Conservation (phyloP, 2,888 invertebrate species). For the Nomada hirtipes region DNA sequence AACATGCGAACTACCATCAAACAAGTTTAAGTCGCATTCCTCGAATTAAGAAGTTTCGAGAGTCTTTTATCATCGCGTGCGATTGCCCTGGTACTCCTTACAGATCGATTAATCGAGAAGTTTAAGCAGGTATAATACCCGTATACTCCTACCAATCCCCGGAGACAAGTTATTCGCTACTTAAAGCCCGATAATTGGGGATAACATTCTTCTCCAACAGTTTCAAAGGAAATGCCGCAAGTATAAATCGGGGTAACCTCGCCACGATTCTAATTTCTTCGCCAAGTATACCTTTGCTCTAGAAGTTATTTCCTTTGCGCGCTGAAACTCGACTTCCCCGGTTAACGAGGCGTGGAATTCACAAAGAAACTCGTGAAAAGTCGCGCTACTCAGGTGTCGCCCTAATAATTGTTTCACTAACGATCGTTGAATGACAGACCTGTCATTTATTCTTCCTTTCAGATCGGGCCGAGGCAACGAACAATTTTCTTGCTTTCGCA, state of each 20-base stretch:
- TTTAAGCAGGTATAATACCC: not conserved
- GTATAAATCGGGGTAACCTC: too few species aligned
- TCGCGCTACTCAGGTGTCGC: not conserved
- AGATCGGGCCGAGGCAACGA: constrained; percentile 29
- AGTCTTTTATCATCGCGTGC: constrained; percentile 5
- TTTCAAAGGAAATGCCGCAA: too few species aligned
- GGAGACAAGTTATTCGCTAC: not conserved
- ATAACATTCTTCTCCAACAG: too few species aligned
- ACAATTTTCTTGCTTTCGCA: not conserved
- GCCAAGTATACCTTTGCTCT: not conserved
- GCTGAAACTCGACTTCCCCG: not conserved
- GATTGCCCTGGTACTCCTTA: not conserved
- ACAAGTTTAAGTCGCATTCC: not conserved
- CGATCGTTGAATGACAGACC: constrained; percentile 11
- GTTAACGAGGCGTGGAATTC: constrained; percentile 12
- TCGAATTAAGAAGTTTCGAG: not conserved
- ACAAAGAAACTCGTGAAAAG: not conserved
- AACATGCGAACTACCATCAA: not conserved
- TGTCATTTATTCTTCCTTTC: not conserved
- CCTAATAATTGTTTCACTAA: constrained; percentile 22
- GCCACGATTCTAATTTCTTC: not conserved
- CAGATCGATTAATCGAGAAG: constrained; percentile 6
- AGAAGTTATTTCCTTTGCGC: not conserved
- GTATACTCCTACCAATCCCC: not conserved
- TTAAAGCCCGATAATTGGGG: not conserved